Conservation (phyloP, 2,888 invertebrate species). For the Pinctada fucata region DNA sequence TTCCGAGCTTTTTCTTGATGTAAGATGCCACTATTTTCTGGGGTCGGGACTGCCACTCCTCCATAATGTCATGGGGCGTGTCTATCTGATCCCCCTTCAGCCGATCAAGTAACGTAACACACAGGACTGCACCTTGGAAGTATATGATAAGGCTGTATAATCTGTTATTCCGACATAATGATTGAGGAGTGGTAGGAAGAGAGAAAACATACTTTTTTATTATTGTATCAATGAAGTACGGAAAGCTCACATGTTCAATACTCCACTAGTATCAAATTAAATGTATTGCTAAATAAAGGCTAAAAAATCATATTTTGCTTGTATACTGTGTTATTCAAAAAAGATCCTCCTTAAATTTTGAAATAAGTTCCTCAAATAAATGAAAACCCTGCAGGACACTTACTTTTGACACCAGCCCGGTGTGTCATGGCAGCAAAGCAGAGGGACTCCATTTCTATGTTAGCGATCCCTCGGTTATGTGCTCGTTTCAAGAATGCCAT, state of each 20-base stretch:
- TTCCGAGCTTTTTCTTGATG: slow-evolving; percentile 60
- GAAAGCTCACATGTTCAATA: too few relatives aligned
- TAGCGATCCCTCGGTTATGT: slow-evolving; percentile 85
- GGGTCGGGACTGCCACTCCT: slow-evolving; percentile 94
- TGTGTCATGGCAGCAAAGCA: slow-evolving; percentile 96
- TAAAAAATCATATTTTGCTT: too few relatives aligned
- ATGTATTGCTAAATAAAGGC: too few relatives aligned
- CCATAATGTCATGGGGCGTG: slow-evolving; percentile 91
- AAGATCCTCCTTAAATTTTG: too few relatives aligned
- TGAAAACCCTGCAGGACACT: slow-evolving; percentile 14
- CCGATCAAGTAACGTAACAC: slow-evolving; percentile 94
- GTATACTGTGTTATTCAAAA: too few relatives aligned
- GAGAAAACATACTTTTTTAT: too few relatives aligned
- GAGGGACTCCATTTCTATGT: slow-evolving; percentile 98
- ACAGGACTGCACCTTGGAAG: slow-evolving; percentile 87
- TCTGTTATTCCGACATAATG: too few relatives aligned
- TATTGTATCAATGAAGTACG: too few relatives aligned
- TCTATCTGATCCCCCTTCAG: slow-evolving; percentile 96
- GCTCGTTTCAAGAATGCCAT: slow-evolving; percentile 86
- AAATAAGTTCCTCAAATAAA: too few relatives aligned
- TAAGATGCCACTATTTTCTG: slow-evolving; percentile 61
- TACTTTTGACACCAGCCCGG: slow-evolving; percentile 90
- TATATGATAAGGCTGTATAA: too few relatives aligned
- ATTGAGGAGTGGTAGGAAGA: too few relatives aligned
- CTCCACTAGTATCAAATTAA: too few relatives aligned